Evolutionary conservation across 2,888 invertebrate genomes (phyloP), one percentile per base, ranked within the genome.

Genomic region (Lumbricus terrestris): DNA sequence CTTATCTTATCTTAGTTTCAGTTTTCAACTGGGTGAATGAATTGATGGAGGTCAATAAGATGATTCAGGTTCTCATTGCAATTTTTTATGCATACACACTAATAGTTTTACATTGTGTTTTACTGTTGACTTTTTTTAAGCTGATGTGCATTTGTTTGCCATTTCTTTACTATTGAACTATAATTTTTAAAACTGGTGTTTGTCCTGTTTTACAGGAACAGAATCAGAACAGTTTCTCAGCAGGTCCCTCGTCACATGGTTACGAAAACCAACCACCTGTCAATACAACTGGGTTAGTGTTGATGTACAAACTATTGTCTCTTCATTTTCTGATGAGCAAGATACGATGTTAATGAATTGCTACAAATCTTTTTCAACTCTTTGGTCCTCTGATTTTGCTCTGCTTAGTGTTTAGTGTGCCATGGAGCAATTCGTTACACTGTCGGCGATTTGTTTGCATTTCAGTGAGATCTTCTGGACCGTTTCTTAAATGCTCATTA

Each of bases 221-320:
- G 69, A 69, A 69, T 69, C 69, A 69, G 69, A 69, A 69, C n/a
- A 69, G 69, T 69, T 69, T 69, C 69, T n/a, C 69, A n/a, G 69
- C 69, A n/a, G 69, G 69, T n/a, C 69, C n/a, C 29, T 8, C 69
- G 13, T 8, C 69, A 69, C 69, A 69, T n/a, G 69, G 69, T 69
- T 69, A 69, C 8, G 69, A 69, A n/a, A 69, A 69, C 69, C 69
- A 69, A 69, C 29, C 8, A n/a, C 69, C 69, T n/a, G 69, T 69
- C 69, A 69, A 69, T n/a, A 29, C 69, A 69, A 0, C 69, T 69
- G 69, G 69, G 69, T 69, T 69, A 69, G 69, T 69, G n/a, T 69
- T 69, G 69, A n/a, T 69, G n/a, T 69, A n/a, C 2, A 69, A n/a
- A n/a, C 69, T 69, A n/a, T n/a, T 29, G 69, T 69, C 69, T 69